Evolutionary conservation across 2,888 invertebrate genomes (phyloP).

Genomic region (Monopis laevigella): DNA sequence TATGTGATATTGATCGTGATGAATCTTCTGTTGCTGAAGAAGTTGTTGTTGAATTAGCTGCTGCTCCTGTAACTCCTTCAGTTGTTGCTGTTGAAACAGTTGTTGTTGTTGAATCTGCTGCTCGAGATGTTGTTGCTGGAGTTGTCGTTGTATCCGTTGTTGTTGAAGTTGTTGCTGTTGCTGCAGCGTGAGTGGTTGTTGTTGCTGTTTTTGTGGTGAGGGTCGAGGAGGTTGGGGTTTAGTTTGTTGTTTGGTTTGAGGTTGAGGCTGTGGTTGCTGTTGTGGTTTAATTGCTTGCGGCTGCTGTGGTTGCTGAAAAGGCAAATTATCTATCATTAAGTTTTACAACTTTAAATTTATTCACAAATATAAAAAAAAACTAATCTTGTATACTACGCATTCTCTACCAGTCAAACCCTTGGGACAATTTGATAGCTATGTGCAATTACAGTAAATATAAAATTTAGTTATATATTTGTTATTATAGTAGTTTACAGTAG

Average conservation of each 20-base stretch:
- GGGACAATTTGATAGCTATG: no score
- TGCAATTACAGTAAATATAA: no score
- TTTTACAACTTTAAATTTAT: no score
- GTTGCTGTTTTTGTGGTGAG: not conserved
- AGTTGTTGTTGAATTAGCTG: slow-evolving; percentile 23
- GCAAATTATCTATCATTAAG: no score
- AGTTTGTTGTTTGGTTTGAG: not conserved
- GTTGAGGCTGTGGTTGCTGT: not conserved
- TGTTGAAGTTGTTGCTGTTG: slow-evolving; percentile 22
- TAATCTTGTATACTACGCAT: no score
- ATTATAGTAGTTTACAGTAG: no score
- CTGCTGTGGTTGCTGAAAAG: not conserved
- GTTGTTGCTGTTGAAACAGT: slow-evolving; percentile 24
- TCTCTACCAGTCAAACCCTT: no score
- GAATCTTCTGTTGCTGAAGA: slow-evolving; percentile 15
- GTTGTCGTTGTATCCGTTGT: slow-evolving; percentile 20
- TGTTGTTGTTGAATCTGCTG: slow-evolving; percentile 39
- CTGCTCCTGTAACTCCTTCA: slow-evolving; percentile 23
- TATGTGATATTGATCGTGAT: not conserved
- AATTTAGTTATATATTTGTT: no score
- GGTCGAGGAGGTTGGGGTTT: not conserved
- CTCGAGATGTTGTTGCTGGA: slow-evolving; percentile 19
- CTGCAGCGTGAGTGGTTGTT: slow-evolving; percentile 18
- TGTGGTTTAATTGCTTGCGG: not conserved
- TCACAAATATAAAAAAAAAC: no score